Percentiles rank a stretch among this genome's conserved stretches.
Evolutionary conservation across 2,113 vertebrate genomes (phyloP).

Genomic region (Callithrix jacchus): DNA sequence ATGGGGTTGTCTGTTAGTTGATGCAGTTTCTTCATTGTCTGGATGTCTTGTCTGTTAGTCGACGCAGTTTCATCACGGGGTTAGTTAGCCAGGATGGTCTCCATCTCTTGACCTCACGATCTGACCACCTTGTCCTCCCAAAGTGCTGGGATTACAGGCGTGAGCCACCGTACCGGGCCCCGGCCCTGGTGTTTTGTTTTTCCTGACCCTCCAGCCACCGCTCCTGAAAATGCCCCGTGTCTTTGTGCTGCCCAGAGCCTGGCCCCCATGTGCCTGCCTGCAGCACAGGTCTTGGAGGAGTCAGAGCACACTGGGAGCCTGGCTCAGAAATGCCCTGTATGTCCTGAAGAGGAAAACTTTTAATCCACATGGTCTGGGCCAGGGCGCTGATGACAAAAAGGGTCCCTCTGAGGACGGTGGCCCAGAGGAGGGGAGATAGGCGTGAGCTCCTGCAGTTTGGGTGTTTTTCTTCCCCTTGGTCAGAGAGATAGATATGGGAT

Average conservation of each 20-base stretch:
- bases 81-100: too few relatives aligned
- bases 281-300: not conserved
- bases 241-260: not conserved
- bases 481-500: not conserved
- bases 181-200: too few relatives aligned
- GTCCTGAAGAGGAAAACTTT: not conserved
- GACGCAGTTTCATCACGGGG: too few relatives aligned
- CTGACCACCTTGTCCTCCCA: too few relatives aligned
- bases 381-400: not conserved
- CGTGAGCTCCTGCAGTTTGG: not conserved
- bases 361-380: not conserved
- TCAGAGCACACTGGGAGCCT: too few relatives aligned
- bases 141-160: too few relatives aligned
- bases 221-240: not conserved
- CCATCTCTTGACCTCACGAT: too few relatives aligned
- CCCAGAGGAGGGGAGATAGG: not conserved
- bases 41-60: too few relatives aligned
- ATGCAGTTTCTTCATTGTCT: too few relatives aligned
- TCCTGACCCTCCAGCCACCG: not conserved
- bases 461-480: not conserved
- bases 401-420: not conserved
- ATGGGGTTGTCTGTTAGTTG: too few relatives aligned
- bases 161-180: too few relatives aligned
- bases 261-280: not conserved
- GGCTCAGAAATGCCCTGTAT: not conserved